phyloP scores from a whole-genome alignment of 2,888 invertebrate genomes.

The Lydus trimaculatus region DNA sequence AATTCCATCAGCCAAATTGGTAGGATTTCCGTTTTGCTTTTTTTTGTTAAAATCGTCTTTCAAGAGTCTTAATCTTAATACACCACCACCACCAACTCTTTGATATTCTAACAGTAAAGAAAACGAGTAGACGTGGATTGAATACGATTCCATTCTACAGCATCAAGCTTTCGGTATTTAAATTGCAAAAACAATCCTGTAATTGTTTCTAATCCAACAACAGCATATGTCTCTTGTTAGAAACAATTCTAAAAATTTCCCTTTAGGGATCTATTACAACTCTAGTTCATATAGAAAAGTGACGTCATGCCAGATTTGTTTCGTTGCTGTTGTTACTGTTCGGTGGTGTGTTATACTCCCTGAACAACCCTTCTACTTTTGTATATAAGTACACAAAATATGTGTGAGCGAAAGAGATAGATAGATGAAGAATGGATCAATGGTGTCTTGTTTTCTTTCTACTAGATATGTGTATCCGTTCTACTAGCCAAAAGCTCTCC shows the following conservation, averaged over 20 bases:
- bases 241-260: background rate
- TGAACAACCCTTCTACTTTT: background rate
- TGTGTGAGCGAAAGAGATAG: background rate
- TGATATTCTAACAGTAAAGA: conserved; percentile 5
- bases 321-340: background rate
- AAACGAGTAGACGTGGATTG: conserved; percentile 14
- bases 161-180: background rate
- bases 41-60: background rate
- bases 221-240: background rate
- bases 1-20: too few relatives aligned
- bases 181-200: background rate
- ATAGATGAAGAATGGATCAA: conserved; percentile 1
- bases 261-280: background rate
- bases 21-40: too few relatives aligned
- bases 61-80: background rate
- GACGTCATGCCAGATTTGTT: conserved; percentile 2
- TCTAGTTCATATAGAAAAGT: background rate
- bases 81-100: background rate
- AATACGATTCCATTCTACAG: background rate
- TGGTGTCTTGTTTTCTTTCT: background rate
- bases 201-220: background rate
- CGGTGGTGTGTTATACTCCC: background rate
- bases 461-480: background rate
- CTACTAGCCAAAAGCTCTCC: background rate
- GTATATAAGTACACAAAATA: background rate